Evolutionary conservation across 1,140 invertebrate genomes (phyloP).

Genomic region (Orius insidiosus): DNA sequence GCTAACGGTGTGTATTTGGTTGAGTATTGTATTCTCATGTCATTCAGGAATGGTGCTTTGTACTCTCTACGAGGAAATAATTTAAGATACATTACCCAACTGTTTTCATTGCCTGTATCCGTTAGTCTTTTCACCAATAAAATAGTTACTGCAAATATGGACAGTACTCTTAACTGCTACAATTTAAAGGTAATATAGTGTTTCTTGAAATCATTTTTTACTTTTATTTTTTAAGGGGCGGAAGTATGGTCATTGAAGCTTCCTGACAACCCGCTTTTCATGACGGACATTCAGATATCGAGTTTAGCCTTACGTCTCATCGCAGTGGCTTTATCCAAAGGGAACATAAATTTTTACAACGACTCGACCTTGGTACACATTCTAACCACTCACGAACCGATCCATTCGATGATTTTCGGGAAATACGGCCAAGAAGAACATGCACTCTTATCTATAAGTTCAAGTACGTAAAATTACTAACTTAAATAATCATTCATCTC

Average conservation of each 20-base stretch:
- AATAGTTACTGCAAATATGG: slow-evolving; percentile 63
- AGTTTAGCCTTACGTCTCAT: slow-evolving; percentile 50
- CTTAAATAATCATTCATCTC: neutral
- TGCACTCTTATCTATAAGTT: slow-evolving; percentile 69
- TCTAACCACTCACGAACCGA: slow-evolving; percentile 40
- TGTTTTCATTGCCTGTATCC: slow-evolving; percentile 60
- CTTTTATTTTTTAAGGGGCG: slow-evolving; percentile 51
- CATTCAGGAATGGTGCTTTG: slow-evolving; percentile 66
- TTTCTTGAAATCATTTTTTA: too few species aligned
- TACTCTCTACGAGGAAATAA: slow-evolving; percentile 59
- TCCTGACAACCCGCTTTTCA: slow-evolving; percentile 49
- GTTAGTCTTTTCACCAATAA: slow-evolving; percentile 47
- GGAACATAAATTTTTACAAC: slow-evolving; percentile 58
- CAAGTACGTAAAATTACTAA: slow-evolving; percentile 32
- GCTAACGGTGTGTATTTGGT: slow-evolving; percentile 74
- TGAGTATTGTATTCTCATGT: slow-evolving; percentile 70
- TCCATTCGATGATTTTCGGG: slow-evolving; percentile 67
- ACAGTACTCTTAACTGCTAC: slow-evolving; percentile 59
- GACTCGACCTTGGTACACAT: slow-evolving; percentile 69
- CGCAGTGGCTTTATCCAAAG: slow-evolving; percentile 40
- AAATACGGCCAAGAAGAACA: slow-evolving; percentile 86
- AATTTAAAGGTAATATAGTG: slow-evolving; percentile 63
- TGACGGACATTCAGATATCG: slow-evolving; percentile 56
- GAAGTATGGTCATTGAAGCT: slow-evolving; percentile 54
- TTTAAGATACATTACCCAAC: slow-evolving; percentile 47